These are phyloP conservation scores for Enteromius argenteus DNA, from an alignment of 2,797 vertebrate species.

Conservation along the genomic window DNA sequence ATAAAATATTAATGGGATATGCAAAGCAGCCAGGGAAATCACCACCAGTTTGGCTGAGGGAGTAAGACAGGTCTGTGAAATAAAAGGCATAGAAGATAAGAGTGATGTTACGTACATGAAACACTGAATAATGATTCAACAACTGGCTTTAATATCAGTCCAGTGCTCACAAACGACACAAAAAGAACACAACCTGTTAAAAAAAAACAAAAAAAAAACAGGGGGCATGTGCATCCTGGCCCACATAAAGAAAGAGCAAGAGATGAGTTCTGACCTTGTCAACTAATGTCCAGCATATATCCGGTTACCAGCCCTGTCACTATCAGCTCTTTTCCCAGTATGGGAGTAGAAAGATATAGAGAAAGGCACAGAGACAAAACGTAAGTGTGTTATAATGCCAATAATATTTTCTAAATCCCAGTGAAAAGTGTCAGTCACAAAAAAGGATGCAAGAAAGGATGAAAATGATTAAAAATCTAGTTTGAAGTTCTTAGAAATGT, in stretches of 20 bases:
- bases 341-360: conserved; percentile 14
- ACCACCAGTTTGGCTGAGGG: conserved; percentile 51
- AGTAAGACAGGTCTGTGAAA: conserved; percentile 35
- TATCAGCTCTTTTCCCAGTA: conserved; percentile 52
- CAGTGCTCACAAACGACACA: background rate
- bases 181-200: background rate
- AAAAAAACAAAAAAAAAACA: background rate
- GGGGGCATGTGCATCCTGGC: background rate
- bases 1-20: conserved; percentile 81
- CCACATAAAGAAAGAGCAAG: conserved; percentile 18
- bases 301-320: conserved; percentile 49
- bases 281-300: conserved; percentile 58
- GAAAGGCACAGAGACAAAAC: conserved; percentile 18
- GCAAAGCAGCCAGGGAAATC: conserved; percentile 69
- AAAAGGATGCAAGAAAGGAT: background rate
- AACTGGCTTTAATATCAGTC: background rate
- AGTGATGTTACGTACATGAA: conserved; percentile 14
- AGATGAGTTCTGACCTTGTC: conserved; percentile 63
- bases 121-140: conserved; percentile 11
- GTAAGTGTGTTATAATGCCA: background rate
- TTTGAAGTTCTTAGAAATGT: background rate
- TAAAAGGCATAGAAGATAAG: conserved; percentile 26
- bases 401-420: background rate
- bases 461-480: background rate
- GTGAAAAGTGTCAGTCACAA: background rate